A percentile compares a stretch with the other conserved stretches of the same genome.
phyloP scores from a whole-genome alignment of 2,888 invertebrate genomes.

The Oxycera nigricornis region DNA sequence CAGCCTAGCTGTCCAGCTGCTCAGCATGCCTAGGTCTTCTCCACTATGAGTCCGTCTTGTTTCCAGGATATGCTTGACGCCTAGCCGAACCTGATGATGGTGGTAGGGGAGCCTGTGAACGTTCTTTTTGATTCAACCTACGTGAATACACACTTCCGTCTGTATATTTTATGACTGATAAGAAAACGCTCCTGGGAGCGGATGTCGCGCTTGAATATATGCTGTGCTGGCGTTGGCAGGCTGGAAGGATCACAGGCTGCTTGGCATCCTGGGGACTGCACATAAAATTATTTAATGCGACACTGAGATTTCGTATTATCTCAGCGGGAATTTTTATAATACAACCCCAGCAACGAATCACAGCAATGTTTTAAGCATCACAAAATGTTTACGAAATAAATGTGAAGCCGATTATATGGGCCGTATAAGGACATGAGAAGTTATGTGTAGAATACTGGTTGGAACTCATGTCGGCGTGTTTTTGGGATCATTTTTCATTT shows the following conservation, averaged over 20 bases:
- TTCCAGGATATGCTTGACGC: too few relatives aligned
- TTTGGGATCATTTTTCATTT: too few relatives aligned
- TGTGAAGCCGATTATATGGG: background rate
- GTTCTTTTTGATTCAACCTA: too few relatives aligned
- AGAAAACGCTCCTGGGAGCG: slow-evolving; percentile 28
- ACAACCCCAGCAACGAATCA: background rate
- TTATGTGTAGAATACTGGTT: too few relatives aligned
- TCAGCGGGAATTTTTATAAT: slow-evolving; percentile 30
- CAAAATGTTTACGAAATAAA: slow-evolving; percentile 15
- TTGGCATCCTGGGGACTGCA: slow-evolving; percentile 8
- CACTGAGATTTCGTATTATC: slow-evolving; percentile 28
- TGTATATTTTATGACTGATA: slow-evolving; percentile 33
- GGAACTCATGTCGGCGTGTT: too few relatives aligned
- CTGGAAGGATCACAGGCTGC: background rate
- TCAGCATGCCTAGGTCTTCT: background rate
- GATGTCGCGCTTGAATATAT: slow-evolving; percentile 2
- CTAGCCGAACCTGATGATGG: too few relatives aligned
- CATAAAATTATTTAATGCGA: slow-evolving; percentile 36
- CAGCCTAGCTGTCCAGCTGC: background rate
- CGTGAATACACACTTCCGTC: background rate
- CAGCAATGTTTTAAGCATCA: background rate
- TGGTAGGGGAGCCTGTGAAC: too few relatives aligned
- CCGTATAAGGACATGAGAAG: background rate
- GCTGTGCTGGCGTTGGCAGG: background rate
- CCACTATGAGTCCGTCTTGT: background rate